These are phyloP conservation scores for Gymnothorax reevesii DNA, from an alignment of 2,797 vertebrate genomes.

Conservation along the genomic window DNA sequence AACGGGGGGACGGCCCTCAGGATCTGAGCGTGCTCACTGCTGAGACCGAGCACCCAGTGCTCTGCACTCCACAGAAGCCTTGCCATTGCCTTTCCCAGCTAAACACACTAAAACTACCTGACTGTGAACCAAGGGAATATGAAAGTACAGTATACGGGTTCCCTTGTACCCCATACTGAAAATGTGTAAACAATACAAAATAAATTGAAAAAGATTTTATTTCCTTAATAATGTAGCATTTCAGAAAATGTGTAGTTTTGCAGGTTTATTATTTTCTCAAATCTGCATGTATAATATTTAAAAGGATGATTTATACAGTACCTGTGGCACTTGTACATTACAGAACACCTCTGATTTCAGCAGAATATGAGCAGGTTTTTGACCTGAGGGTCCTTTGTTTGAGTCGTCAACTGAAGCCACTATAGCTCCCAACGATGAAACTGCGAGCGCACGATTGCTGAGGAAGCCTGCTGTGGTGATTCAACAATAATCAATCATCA, in stretches of 20 bases:
- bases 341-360: background rate
- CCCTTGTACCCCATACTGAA: background rate
- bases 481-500: background rate
- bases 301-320: background rate
- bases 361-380: background rate
- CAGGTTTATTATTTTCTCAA: background rate
- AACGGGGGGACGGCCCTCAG: background rate
- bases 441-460: background rate
- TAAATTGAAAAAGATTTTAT: background rate
- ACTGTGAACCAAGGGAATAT: background rate
- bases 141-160: background rate
- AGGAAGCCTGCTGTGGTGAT: background rate
- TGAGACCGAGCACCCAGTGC: too few species aligned
- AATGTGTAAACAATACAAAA: background rate
- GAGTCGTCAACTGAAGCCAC: background rate
- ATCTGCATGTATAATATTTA: background rate
- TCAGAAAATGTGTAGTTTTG: background rate
- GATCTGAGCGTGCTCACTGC: too few species aligned
- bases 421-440: too few species aligned
- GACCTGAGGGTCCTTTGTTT: background rate
- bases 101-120: background rate
- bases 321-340: too few species aligned
- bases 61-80: background rate
- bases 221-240: background rate
- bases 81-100: background rate